Evolutionary conservation across 2,888 invertebrate genomes (phyloP).

Genomic region (Polia nebulosa): DNA sequence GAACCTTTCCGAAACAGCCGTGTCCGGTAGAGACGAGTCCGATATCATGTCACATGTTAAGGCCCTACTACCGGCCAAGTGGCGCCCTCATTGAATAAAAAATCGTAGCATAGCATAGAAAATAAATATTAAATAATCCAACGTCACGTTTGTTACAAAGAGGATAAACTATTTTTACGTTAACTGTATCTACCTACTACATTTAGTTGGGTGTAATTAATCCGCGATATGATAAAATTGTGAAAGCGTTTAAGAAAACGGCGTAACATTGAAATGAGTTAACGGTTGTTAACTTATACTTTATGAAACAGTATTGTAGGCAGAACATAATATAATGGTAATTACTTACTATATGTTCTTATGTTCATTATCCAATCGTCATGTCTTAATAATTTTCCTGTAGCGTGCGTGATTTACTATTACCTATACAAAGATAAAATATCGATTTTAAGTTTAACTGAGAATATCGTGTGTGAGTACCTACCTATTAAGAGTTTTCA

Average conservation of each 20-base stretch:
- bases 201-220: slow-evolving; percentile 41
- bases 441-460: no score
- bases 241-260: slow-evolving; percentile 60
- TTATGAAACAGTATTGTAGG: slow-evolving; percentile 27
- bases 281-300: slow-evolving; percentile 35
- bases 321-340: slow-evolving; percentile 3
- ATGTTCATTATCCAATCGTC: slow-evolving; percentile 2
- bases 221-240: slow-evolving; percentile 51
- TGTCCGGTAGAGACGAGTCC: no score
- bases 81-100: no score
- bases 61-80: no score
- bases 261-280: slow-evolving; percentile 37
- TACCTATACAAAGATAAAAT: no score
- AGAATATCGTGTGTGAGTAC: background rate
- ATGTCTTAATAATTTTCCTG: background rate
- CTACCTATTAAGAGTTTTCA: slow-evolving; percentile 16
- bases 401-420: background rate
- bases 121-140: no score
- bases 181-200: no score
- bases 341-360: background rate
- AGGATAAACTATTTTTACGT: no score
- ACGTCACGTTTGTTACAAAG: no score
- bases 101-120: no score
- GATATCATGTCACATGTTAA: no score
- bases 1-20: no score